phyloP scores from a whole-genome alignment of 2,888 invertebrate genomes.

The Julus scanicus region DNA sequence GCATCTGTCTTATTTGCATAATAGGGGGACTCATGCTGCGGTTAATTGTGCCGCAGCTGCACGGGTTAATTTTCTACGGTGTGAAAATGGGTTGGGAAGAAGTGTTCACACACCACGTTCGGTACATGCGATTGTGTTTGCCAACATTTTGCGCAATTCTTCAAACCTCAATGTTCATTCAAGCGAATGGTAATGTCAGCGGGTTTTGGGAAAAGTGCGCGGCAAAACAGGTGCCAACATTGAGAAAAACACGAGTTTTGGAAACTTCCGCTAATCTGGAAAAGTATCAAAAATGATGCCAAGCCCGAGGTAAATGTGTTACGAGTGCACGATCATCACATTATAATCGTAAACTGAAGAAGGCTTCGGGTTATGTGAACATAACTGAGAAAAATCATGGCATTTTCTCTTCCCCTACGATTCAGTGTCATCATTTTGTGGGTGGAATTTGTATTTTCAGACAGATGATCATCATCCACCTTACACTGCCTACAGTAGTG shows the following conservation, averaged over 20 bases:
- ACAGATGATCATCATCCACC: too few relatives aligned
- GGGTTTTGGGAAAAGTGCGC: neutral
- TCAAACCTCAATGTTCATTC: neutral
- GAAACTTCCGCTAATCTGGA: neutral
- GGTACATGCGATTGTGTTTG: neutral
- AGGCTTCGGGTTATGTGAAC: neutral
- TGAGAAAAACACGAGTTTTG: neutral
- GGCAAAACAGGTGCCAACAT: neutral
- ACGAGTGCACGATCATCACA: neutral
- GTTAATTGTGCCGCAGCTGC: neutral
- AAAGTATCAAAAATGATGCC: conserved; percentile 2
- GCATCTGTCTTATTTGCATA: neutral
- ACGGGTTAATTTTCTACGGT: neutral
- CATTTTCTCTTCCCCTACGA: too few relatives aligned
- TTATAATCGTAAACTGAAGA: neutral
- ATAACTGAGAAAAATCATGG: neutral
- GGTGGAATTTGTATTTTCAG: too few relatives aligned
- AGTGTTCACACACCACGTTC: neutral
- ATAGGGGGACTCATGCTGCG: neutral
- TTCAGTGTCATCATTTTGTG: too few relatives aligned
- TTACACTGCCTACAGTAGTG: too few relatives aligned
- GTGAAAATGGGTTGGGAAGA: neutral
- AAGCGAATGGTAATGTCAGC: neutral
- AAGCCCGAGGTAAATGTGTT: neutral
- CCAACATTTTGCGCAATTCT: neutral